These are phyloP conservation scores for Varanus komodoensis DNA, from an alignment of 2,113 vertebrate genomes.

Conservation along the genomic window DNA sequence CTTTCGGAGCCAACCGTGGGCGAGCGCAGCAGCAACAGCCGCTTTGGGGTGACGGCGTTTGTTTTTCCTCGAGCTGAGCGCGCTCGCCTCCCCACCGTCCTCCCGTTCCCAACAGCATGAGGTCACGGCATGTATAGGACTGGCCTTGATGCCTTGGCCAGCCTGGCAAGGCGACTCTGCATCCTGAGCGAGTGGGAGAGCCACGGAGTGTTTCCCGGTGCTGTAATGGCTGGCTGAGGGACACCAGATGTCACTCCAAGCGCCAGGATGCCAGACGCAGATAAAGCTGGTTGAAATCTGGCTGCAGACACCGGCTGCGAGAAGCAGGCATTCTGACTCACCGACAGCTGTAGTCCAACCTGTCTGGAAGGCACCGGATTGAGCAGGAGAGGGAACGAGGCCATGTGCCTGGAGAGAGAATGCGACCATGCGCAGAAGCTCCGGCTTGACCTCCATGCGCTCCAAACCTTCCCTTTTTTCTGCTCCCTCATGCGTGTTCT, in stretches of 20 bases:
- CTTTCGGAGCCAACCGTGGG: constrained; percentile 1
- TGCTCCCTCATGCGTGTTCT: neutral
- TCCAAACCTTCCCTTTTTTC: neutral
- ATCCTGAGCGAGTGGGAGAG: neutral
- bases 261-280: neutral
- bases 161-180: neutral
- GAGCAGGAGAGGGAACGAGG: too few relatives aligned
- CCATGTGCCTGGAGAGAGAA: too few relatives aligned
- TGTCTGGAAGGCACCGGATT: too few relatives aligned
- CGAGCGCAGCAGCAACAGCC: too few relatives aligned
- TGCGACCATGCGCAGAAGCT: too few relatives aligned
- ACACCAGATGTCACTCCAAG: neutral
- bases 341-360: too few relatives aligned
- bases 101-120: neutral
- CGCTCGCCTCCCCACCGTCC: too few relatives aligned
- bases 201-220: neutral
- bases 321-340: neutral
- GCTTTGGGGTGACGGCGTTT: neutral
- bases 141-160: neutral
- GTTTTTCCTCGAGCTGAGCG: neutral
- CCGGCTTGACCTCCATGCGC: too few relatives aligned
- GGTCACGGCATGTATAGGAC: neutral
- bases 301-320: neutral
- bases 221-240: neutral
- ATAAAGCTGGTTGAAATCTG: neutral